phyloP scores from a whole-genome alignment of 1,140 invertebrate genomes.

The Drosophila jambulina region DNA sequence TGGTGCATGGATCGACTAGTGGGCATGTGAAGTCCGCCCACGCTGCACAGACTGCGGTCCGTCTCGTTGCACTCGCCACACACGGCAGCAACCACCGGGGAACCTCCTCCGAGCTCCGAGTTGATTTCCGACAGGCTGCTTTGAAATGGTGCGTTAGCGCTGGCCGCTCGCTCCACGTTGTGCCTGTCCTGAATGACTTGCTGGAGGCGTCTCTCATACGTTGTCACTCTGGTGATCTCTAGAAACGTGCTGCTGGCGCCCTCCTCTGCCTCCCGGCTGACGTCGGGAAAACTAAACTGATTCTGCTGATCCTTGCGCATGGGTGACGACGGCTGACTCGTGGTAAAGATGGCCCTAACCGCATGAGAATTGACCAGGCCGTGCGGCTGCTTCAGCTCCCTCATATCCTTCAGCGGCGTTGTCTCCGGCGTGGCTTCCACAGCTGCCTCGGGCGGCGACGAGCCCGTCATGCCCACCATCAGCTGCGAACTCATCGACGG shows the following conservation, averaged over 20 bases:
- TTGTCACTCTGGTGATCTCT: constrained; percentile 44
- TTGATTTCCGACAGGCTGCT: constrained; percentile 37
- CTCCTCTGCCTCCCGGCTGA: constrained; percentile 41
- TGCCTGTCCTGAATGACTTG: constrained; percentile 66
- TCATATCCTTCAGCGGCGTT: constrained; percentile 90
- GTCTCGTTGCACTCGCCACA: constrained; percentile 86
- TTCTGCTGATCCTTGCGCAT: constrained; percentile 88
- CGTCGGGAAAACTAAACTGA: constrained; percentile 84
- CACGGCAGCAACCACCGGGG: constrained; percentile 30
- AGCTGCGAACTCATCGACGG: constrained; percentile 58
- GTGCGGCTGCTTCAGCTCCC: constrained; percentile 72
- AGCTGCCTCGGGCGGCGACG: constrained; percentile 89
- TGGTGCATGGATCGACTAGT: constrained; percentile 87
- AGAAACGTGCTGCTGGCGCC: constrained; percentile 27
- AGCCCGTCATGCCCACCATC: constrained; percentile 70
- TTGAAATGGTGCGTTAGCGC: constrained; percentile 11
- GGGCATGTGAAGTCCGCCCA: constrained; percentile 88
- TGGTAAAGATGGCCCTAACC: constrained; percentile 87
- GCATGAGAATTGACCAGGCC: constrained; percentile 86
- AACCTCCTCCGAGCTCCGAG: constrained; percentile 19
- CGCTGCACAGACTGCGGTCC: constrained; percentile 85
- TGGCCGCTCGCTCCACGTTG: constrained; percentile 21
- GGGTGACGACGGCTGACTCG: constrained; percentile 88
- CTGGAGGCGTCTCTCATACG: constrained; percentile 60
- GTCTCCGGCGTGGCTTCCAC: constrained; percentile 95